Evolutionary conservation across 2,797 vertebrate genomes (phyloP), one percentile per base, ranked within the genome.

Genomic region (Sebastes diploproa): DNA sequence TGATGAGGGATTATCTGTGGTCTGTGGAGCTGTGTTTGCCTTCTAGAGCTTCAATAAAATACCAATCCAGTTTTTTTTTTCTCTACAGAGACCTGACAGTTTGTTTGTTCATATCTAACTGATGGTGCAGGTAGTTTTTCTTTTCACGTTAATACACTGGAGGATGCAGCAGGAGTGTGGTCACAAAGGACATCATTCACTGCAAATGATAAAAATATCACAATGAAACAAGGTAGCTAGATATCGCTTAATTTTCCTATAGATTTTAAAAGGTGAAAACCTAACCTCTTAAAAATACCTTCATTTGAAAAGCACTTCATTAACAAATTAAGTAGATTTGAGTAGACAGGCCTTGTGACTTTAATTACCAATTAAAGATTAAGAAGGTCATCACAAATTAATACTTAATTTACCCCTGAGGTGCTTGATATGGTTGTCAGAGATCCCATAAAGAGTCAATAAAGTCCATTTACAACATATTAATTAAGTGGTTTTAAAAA

Each of bases 1-100:
- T 54, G 66, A 68, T 50, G 77, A 73, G 67, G 79, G 79, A 82
- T 84, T 71, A 81, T 71, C 64, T 32, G 22, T 16, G 66, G 13
- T 66, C 46, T 29, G 20, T 22, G 16, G 25, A 69, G 58, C 29
- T 12, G 67, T 68, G 42, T 78, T 72, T 68, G 69, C 29, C 65
- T 75, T 64, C 62, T 25, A 25, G 9, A 73, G 78, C 72, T 73
- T 29, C 68, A 83, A 77, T 77, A 77, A 81, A 83, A 86, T 23
- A 76, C 66, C 27, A 64, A 25, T 25, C 46, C 13, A 30, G 23
- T 32, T 23, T 38, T 32, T 30, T 32, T 11, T 25, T 11, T 6
- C 18, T 69, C 23, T 23, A 2, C 70, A 16, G 52, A 59, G 29
- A 63, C 38, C 3, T 55, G n/a, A 70, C 29, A 18, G 29, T 71